Evolutionary conservation across 2,113 vertebrate species (phyloP).

Genomic region (Hippocampus barbouri): DNA sequence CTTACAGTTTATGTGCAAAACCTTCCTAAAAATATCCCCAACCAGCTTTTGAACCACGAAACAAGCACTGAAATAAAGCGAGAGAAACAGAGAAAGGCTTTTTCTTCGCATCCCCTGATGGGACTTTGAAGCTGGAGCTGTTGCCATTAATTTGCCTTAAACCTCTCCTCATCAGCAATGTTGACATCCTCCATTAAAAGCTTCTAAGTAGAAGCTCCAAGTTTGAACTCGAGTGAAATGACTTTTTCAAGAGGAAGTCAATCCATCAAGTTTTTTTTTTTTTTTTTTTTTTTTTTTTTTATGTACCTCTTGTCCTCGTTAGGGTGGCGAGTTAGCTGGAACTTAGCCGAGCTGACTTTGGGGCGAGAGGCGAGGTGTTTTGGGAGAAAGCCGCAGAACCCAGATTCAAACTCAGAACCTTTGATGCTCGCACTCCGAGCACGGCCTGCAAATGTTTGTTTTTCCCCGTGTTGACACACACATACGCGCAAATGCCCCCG

Average conservation of each 20-base stretch:
- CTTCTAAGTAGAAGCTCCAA: not conserved
- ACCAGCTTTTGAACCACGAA: not conserved
- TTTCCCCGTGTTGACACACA: not conserved
- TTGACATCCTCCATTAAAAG: not conserved
- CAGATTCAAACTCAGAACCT: not conserved
- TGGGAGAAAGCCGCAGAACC: not conserved
- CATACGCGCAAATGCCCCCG: not conserved
- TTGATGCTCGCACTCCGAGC: not conserved
- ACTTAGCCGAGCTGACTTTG: too few relatives aligned
- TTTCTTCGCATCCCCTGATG: not conserved
- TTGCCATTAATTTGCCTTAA: not conserved
- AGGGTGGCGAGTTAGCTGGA: too few relatives aligned
- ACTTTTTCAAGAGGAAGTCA: too few relatives aligned
- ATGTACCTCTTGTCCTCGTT: too few relatives aligned
- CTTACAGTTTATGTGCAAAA: not conserved
- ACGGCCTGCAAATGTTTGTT: not conserved
- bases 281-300: too few relatives aligned
- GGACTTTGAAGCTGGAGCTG: not conserved
- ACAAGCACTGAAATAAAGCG: not conserved
- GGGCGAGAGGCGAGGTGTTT: not conserved
- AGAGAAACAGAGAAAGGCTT: slow-evolving; percentile 1
- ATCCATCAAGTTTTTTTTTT: too few relatives aligned
- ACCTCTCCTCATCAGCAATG: not conserved
- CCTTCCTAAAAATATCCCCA: not conserved
- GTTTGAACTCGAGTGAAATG: too few relatives aligned